phyloP scores from a whole-genome alignment of 2,797 vertebrate species.

The Geotrypetes seraphini region DNA sequence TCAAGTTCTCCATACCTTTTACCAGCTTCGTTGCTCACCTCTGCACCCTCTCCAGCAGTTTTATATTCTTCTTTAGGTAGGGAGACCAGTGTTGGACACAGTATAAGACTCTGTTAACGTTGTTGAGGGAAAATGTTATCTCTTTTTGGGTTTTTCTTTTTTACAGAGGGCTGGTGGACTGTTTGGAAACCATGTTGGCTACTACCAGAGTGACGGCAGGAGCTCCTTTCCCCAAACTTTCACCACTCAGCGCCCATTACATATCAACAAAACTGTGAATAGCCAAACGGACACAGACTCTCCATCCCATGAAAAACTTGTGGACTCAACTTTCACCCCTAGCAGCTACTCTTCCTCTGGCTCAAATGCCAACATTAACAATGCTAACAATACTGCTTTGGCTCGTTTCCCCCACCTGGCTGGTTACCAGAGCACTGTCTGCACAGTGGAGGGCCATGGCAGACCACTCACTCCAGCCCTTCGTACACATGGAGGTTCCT shows the following conservation, averaged over 20 bases:
- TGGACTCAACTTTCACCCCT: constrained; percentile 94
- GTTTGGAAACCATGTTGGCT: constrained; percentile 94
- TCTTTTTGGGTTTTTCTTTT: constrained; percentile 24
- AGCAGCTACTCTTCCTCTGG: constrained; percentile 93
- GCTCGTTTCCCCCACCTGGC: constrained; percentile 69
- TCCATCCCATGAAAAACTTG: constrained; percentile 88
- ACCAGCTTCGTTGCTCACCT: too few species aligned
- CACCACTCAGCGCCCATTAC: constrained; percentile 89
- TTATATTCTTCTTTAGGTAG: too few species aligned
- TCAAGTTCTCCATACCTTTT: too few species aligned
- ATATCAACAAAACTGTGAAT: constrained; percentile 85
- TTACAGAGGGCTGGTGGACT: constrained; percentile 82
- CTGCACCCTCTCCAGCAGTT: too few species aligned
- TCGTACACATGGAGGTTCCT: constrained; percentile 64
- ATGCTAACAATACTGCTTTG: constrained; percentile 93
- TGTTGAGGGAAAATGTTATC: constrained; percentile 1
- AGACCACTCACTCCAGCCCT: constrained; percentile 70
- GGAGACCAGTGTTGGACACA: too few species aligned
- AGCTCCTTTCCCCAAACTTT: constrained; percentile 87
- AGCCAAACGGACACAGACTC: constrained; percentile 83
- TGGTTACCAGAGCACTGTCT: constrained; percentile 53
- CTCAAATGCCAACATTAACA: constrained; percentile 98
- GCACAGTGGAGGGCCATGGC: constrained; percentile 78
- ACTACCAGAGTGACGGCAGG: constrained; percentile 84
- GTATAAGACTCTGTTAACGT: too few species aligned